Base-by-base conservation (phyloP, 2,113 vertebrate species). In the Urocolius indicus region DNA sequence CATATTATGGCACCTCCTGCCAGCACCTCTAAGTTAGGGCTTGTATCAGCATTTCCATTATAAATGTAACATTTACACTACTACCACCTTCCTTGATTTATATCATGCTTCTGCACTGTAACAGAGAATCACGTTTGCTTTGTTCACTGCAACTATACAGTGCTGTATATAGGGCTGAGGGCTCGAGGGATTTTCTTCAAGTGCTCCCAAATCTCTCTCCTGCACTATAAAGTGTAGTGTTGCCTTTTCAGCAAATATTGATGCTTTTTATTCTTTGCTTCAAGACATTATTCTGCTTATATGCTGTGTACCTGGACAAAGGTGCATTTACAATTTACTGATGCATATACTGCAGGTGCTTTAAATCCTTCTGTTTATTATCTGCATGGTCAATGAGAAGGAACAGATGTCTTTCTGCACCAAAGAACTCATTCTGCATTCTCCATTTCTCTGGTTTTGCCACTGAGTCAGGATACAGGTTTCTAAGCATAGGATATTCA, bases 21-120 rank as follows among this genome's bases (percentile, higher is more conserved):
- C 88, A 92, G 58, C 65, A 63, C 62, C 68, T 95, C 84, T 49
- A 96, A 92, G 84, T 93, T 89, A 87, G 83, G 59, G 71, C 58
- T 84, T 94, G 90, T 79, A 95, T 92, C 90, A 95, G 90, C 89
- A 95, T 94, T 97, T 96, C 89, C 69, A 93, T 96, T 97, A 93
- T 84, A 96, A 96, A 94, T 95, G 76, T 61, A 96, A 85, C 87
- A 93, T 95, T 93, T 96, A 95, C 83, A 84, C 84, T 92, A 69
- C 94, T 94, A 89, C 89, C 48, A 71, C 87, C 90, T 87, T 74
- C 45, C 84, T 78, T 96, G 95, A 97, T 97, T 97, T 97, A 93
- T 93, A 49, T 83, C 15, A 8, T 87, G 45, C 52, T 95, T 10
- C 72, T 76, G 38, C 10, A 69, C 89, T 87, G 6, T 90, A 92